Evolutionary conservation across 2,888 invertebrate genomes (phyloP).

Genomic region (Ophonus ardosiacus): DNA sequence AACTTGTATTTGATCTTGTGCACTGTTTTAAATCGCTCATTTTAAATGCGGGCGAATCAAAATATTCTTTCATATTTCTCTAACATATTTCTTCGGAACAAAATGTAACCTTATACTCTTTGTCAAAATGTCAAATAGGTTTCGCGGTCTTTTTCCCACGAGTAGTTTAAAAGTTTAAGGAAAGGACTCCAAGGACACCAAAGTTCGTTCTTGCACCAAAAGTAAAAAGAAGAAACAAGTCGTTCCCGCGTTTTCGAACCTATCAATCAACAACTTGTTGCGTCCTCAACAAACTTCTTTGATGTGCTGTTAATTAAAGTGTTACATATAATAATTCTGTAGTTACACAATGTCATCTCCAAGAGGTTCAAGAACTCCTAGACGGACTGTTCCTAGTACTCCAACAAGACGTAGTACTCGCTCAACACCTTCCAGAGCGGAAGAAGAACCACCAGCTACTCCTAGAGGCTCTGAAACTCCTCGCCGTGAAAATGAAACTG

Average conservation of each 20-base stretch:
- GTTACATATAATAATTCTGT: neutral
- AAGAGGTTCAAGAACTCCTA: conserved; percentile 66
- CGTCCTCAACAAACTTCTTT: neutral
- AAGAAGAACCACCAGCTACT: conserved; percentile 55
- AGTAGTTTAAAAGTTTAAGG: too few relatives aligned
- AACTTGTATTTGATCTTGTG: conserved; percentile 31
- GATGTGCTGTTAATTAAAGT: neutral
- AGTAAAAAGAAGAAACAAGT: conserved; percentile 8
- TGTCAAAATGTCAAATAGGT: neutral
- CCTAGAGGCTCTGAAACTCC: conserved; percentile 53
- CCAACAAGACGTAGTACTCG: conserved; percentile 65
- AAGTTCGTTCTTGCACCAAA: neutral
- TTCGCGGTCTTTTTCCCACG: neutral
- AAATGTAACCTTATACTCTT: neutral
- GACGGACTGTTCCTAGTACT: conserved; percentile 64
- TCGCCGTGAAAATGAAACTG: conserved; percentile 55
- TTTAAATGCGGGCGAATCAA: conserved; percentile 42
- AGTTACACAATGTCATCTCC: conserved; percentile 57
- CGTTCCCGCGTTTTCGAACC: conserved; percentile 36
- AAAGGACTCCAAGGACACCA: too few relatives aligned
- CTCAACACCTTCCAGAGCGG: conserved; percentile 64
- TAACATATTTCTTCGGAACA: neutral
- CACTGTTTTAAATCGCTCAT: conserved; percentile 61
- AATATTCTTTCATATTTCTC: neutral
- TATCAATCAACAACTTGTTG: conserved; percentile 12